Base-by-base conservation (phyloP, 2,113 vertebrate genomes). In the Zosterops borbonicus region DNA sequence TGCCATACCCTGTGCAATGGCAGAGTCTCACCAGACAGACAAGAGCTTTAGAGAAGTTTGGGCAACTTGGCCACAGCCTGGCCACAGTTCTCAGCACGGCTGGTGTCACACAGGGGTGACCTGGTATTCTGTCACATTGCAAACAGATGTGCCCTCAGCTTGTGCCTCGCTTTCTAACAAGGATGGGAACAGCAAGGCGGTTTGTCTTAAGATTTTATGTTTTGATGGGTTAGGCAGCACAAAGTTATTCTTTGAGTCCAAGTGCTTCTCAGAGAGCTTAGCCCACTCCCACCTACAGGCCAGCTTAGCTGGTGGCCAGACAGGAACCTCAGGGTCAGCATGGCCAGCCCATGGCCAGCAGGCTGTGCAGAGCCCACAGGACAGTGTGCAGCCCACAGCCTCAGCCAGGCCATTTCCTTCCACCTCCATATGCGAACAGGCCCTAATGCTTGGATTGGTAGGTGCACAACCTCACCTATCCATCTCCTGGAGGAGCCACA, bases 251-350 rank as follows among this genome's bases (percentile, higher is more conserved):
- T 79, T 33, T n/a, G 49, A 86, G 11, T 20, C n/a, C 19, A 85
- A 90, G 53, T 1, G 2, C 14, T 44, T 73, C 58, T 64, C 75
- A 60, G 65, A 69, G 47, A 83, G 35, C 23, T 71, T n/a, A 67
- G 15, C 14, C 35, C 8, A 6, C 35, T 68, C 62, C 29, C 12
- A 68, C 24, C 14, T 76, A 47, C 9, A 68, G 28, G 24, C 16
- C 35, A 44, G 14, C 63, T 85, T 42, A 76, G 6, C 8, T 82
- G 78, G 27, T 11, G 33, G 42, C 20, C 31, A 65, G 28, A 31
- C 14, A 62, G 0, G 0, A 46, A 27, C 33, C 24, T 2, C 3
- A 8, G 39, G 24, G 41, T 65, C 80, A 56, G 69, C 41, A 20
- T 13, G 82, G 60, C 23, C 74, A 82, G 35, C 13, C 39, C 56